A percentile compares a stretch with the other conserved stretches of the same genome.
phyloP scores from a whole-genome alignment of 2,113 vertebrate genomes.

The Gasterosteus nipponicus region DNA sequence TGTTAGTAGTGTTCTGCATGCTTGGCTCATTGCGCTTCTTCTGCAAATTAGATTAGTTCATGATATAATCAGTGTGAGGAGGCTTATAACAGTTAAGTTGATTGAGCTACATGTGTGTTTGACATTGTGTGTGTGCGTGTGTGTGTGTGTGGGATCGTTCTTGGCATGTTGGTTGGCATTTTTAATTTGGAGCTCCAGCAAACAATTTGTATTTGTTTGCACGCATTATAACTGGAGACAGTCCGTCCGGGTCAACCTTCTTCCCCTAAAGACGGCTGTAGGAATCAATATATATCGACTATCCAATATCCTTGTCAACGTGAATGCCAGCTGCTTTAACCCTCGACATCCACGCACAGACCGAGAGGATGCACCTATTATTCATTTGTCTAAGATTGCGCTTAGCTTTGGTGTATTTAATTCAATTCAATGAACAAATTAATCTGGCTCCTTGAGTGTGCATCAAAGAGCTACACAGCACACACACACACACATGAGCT shows the following conservation, averaged over 20 bases:
- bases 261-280: constrained; percentile 29
- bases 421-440: background rate
- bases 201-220: constrained; percentile 49
- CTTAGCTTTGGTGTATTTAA: background rate
- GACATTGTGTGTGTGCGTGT: background rate
- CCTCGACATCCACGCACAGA: constrained; percentile 2
- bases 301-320: constrained; percentile 31
- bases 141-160: constrained; percentile 14
- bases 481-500: background rate
- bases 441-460: background rate
- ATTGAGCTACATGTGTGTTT: constrained; percentile 12
- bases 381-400: background rate
- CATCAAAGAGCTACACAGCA: background rate
- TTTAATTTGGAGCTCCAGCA: constrained; percentile 12
- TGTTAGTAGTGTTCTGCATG: constrained; percentile 25
- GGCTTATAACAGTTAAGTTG: constrained; percentile 26
- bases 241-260: constrained; percentile 34
- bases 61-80: constrained; percentile 1
- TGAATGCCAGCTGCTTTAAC: constrained; percentile 18
- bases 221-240: constrained; percentile 16
- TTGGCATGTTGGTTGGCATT: constrained; percentile 2
- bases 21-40: constrained; percentile 19
- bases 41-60: constrained; percentile 28
- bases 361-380: background rate
- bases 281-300: constrained; percentile 41